phyloP scores from a whole-genome alignment of 2,797 vertebrate genomes.

The Sparus aurata region DNA sequence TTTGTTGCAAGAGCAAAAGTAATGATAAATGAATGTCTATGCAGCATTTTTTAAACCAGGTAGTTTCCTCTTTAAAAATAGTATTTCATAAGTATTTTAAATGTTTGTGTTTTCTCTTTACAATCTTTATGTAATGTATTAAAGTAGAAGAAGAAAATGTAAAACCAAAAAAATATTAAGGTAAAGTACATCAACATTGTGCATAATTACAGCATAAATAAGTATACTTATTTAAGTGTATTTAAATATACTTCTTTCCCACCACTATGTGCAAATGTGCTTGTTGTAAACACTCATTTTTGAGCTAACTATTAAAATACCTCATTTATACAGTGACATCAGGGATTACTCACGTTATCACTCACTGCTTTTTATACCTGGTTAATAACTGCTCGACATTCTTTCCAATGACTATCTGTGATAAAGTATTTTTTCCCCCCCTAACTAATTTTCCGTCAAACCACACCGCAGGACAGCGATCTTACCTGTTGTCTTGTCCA shows the following conservation, averaged over 20 bases:
- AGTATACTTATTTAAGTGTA: background rate
- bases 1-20: background rate
- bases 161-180: background rate
- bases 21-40: too few relatives aligned
- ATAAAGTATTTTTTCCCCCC: background rate
- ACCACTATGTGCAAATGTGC: background rate
- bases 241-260: background rate
- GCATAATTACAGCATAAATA: background rate
- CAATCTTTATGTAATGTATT: background rate
- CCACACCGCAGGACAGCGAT: background rate
- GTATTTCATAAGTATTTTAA: background rate
- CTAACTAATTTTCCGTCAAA: slow-evolving; percentile 3
- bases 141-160: background rate
- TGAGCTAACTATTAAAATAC: background rate
- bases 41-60: background rate
- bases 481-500: slow-evolving; percentile 67
- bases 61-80: background rate
- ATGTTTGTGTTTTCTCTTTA: background rate
- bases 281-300: background rate
- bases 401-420: background rate
- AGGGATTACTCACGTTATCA: background rate
- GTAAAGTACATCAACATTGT: background rate
- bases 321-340: background rate
- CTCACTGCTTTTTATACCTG: background rate
- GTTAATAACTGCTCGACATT: background rate